Evolutionary conservation across 2,888 invertebrate species (phyloP).

Genomic region (Amiota mariae): DNA sequence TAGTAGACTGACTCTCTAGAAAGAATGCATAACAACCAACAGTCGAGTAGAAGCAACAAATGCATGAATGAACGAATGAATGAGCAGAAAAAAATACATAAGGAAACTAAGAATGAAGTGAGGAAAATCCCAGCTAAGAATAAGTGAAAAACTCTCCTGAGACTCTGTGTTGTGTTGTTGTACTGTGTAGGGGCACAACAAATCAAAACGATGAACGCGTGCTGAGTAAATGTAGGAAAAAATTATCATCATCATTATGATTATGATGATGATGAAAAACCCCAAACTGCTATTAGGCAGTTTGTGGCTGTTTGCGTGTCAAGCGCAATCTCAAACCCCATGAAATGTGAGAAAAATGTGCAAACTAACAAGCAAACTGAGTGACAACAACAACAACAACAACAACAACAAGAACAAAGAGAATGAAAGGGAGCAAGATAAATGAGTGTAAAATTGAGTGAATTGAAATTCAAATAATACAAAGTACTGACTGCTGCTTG

Average conservation of each 20-base stretch:
- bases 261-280: not conserved
- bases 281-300: conserved; percentile 20
- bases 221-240: not conserved
- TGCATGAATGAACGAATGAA: conserved; percentile 18
- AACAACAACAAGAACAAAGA: not conserved
- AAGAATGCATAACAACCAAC: not conserved
- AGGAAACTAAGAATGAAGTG: not conserved
- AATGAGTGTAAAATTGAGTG: not conserved
- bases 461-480: not conserved
- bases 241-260: not conserved
- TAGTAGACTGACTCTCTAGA: too few relatives aligned
- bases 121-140: too few relatives aligned
- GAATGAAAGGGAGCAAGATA: not conserved
- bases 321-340: conserved; percentile 30
- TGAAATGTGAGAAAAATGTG: conserved; percentile 6
- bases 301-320: conserved; percentile 38
- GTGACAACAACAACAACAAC: not conserved
- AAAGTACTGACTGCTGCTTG: conserved; percentile 3
- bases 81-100: not conserved
- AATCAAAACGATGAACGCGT: not conserved
- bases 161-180: not conserved
- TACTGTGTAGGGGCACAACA: not conserved
- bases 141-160: too few relatives aligned
- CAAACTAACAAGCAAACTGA: not conserved
- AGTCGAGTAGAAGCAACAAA: not conserved